Percentiles rank a stretch among this genome's conserved stretches.
Evolutionary conservation across 2,113 vertebrate genomes (phyloP).

Genomic region (Madoqua kirkii): DNA sequence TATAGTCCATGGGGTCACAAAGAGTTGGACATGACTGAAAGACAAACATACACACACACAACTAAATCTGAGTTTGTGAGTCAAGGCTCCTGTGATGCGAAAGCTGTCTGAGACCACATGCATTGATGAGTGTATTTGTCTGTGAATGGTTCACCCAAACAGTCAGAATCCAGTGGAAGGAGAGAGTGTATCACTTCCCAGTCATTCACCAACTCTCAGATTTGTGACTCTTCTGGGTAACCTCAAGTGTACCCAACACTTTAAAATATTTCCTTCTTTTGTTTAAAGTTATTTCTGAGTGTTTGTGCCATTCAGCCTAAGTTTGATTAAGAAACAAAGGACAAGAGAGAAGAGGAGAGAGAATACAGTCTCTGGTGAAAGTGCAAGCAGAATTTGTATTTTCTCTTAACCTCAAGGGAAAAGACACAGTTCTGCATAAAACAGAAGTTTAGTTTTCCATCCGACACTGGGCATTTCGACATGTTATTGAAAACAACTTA

Average conservation of each 20-base stretch:
- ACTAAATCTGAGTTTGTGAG: not conserved
- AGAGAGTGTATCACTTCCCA: accelerated
- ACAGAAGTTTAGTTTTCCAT: not conserved
- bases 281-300: not conserved
- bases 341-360: not conserved
- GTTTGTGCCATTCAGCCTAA: not conserved
- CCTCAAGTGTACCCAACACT: not conserved
- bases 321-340: not conserved
- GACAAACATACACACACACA: not conserved
- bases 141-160: too few species aligned
- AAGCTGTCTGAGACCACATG: accelerated
- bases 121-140: accelerated
- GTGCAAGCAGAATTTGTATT: not conserved
- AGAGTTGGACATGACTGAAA: not conserved
- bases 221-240: not conserved
- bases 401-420: not conserved
- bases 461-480: not conserved
- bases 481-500: not conserved
- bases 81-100: not conserved
- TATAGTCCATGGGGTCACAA: not conserved
- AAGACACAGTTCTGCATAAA: not conserved
- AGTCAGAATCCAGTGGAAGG: too few species aligned
- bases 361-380: not conserved
- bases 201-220: accelerated
- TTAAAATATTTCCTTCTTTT: not conserved